phyloP scores from a whole-genome alignment of 2,113 vertebrate genomes.

The Aphyosemion australe region DNA sequence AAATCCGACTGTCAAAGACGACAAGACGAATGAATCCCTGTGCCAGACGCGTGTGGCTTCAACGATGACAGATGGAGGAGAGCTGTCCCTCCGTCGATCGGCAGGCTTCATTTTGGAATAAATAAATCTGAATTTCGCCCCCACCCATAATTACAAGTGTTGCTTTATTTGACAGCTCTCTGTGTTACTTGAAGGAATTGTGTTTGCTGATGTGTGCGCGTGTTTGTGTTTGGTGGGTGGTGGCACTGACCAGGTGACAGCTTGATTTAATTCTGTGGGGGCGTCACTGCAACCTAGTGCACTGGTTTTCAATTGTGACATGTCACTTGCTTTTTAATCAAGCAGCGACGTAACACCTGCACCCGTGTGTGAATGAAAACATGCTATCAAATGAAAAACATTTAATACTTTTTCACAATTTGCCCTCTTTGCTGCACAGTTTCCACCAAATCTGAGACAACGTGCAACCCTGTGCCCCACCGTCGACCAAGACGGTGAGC shows the following conservation, averaged over 20 bases:
- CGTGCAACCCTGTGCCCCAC: background rate
- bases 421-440: constrained; percentile 1
- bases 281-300: constrained; percentile 64
- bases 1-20: constrained; percentile 98
- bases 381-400: constrained; percentile 43
- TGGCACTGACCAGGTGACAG: constrained; percentile 69
- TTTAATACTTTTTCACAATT: background rate
- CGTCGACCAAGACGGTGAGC: too few relatives aligned
- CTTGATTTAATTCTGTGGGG: constrained; percentile 87
- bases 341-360: constrained; percentile 17
- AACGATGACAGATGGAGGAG: constrained; percentile 99
- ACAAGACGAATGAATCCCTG: constrained; percentile 98
- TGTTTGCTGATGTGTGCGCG: constrained; percentile 71
- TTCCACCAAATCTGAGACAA: background rate
- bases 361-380: constrained; percentile 48
- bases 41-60: constrained; percentile 94
- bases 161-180: constrained; percentile 91
- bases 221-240: constrained; percentile 47
- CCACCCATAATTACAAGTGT: constrained; percentile 91
- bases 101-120: constrained; percentile 98
- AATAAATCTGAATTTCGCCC: constrained; percentile 97
- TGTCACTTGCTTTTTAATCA: constrained; percentile 42
- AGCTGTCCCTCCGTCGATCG: constrained; percentile 96
- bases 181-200: constrained; percentile 87
- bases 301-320: constrained; percentile 34